These are phyloP conservation scores for Pantherophis vulpinus DNA, from an alignment of 2,797 vertebrate genomes.

Conservation along the genomic window DNA sequence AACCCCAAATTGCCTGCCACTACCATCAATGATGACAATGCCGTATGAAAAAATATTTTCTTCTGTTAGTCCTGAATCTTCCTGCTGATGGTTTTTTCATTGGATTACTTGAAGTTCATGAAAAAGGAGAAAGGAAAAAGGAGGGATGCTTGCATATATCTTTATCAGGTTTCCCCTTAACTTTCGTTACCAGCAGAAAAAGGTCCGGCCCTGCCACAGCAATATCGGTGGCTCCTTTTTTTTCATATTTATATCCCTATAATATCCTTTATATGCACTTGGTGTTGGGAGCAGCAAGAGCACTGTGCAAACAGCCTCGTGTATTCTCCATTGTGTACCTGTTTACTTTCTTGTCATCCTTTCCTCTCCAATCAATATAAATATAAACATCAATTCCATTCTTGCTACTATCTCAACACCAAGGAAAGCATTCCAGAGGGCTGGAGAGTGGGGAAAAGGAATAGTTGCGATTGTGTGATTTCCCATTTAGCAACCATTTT, in stretches of 20 bases:
- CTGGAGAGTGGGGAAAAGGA: neutral
- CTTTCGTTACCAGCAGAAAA: neutral
- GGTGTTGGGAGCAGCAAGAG: neutral
- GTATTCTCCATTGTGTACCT: neutral
- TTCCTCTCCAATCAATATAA: neutral
- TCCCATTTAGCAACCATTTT: neutral
- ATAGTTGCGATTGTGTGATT: neutral
- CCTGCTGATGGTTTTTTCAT: neutral
- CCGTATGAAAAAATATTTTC: neutral
- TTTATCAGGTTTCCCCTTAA: neutral
- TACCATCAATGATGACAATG: neutral
- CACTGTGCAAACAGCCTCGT: neutral
- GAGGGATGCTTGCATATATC: neutral
- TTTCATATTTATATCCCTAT: neutral
- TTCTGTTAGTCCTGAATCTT: neutral
- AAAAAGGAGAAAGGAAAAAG: neutral
- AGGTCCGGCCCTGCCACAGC: neutral
- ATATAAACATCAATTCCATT: neutral
- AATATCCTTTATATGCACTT: neutral
- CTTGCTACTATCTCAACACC: neutral
- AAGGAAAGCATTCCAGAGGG: neutral
- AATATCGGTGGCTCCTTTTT: neutral
- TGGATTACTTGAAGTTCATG: neutral
- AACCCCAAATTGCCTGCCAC: neutral
- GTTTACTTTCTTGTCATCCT: neutral